Evolutionary conservation across 2,113 vertebrate species (phyloP), one percentile per base, ranked within the genome.

Genomic region (Zosterops lateralis): DNA sequence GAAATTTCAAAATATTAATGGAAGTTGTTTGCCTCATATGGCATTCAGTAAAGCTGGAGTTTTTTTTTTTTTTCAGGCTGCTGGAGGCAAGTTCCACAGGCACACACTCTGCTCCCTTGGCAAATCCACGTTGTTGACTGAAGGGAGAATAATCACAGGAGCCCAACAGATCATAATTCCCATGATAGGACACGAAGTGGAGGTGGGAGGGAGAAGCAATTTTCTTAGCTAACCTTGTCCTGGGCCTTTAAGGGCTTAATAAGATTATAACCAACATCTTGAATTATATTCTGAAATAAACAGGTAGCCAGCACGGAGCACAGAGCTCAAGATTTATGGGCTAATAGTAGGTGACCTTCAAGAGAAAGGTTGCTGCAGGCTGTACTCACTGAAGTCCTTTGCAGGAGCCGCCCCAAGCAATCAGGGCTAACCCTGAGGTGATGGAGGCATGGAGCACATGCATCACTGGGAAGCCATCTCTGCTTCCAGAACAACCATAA

Each of bases 221-320:
- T 95, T 97, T 96, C 93, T 91, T 77, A 67, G 68, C 79, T 96
- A 95, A 95, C 84, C 84, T 97, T 88, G 84, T 96, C 91, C 51
- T 13, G 48, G 36, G 87, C 89, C 82, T 95, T 64, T 85, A 62
- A 92, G 78, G 47, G 25, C 64, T 91, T 90, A 80, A 83, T 86
- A 95, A 95, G 89, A 93, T 87, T 92, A 80, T 94, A 95, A 95
- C 87, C 84, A 90, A 96, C 87, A 90, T 66, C 84, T 95, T 91
- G 91, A 97, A 93, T 95, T 94, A 95, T 85, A 95, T 71, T 92
- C 78, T 93, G 95, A 96, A 95, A 97, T 95, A 94, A 95, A 95
- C 90, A 95, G 84, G 90, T 92, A 92, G 78, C 87, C 82, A 88
- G 90, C 77, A 74, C 51, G 71, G 40, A 91, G 75, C 47, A 71